Evolutionary conservation across 92 coral and sea anemone genomes (phyloP), one percentile per base, ranked within the genome.

Genomic region (Phymanthus crucifer): DNA sequence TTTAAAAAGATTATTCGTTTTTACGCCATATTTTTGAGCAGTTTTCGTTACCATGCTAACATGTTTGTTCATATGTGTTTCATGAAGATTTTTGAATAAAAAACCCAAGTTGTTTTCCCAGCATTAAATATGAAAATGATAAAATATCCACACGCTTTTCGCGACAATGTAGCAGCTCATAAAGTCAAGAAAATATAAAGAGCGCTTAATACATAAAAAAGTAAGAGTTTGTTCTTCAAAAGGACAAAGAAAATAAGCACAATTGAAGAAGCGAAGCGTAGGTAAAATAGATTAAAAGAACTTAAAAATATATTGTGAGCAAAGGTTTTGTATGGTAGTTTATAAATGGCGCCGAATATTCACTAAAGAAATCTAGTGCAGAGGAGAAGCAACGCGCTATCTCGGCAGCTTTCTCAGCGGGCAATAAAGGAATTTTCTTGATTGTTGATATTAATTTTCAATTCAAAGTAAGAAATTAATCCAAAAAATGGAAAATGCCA

Each of bases 81-180:
- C 24, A 7, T 1, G 4, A 32, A 37, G 26, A 32, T 37, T 40
- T 35, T 71, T 71, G 26, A 71, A 71, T 35, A 27, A 19, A 0
- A 32, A 32, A 36, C 37, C 31, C 31, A 19, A 17, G 33, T 48
- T 47, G 32, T 74, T 47, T 74, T 74, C 78, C 34, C 68, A 50
- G 58, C 78, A 74, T 74, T 6, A 74, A 74, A 74, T 74, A 74
- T 74, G 67, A 52, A 74, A 32, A 29, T 43, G 9, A 75, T 75
- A 50, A 75, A 75, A 75, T 75, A 75, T 75, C 57, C 6, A 75
- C 6, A 21, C 21, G n/a, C 14, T 6, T 54, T 26, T 21, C 7
- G 64, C 5, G 24, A 50, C 57, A 50, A 24, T 24, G 23, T 54
- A 54, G 64, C 64, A 54, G n/a, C 14, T 54, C 64, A 54, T 21